Conservation (phyloP, 2,797 vertebrate genomes). For the Centropyge bicolor region DNA sequence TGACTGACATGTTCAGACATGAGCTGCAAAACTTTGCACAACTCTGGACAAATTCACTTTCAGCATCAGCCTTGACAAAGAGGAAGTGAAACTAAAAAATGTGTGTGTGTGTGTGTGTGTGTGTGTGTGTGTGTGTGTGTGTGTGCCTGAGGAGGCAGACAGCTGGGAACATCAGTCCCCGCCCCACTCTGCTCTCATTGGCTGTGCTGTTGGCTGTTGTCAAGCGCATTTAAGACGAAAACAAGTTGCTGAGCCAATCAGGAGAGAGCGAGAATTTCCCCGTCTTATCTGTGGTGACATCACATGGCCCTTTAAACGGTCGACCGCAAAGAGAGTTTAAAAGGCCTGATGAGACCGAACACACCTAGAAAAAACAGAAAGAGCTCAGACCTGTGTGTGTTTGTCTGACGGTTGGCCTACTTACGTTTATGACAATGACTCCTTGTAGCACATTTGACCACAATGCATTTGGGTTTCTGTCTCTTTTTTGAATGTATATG, state of each 20-base stretch:
- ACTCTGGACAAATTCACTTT: conserved; percentile 22
- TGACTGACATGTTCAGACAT: conserved; percentile 19
- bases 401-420: conserved; percentile 13
- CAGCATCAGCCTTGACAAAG: conserved; percentile 53
- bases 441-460: neutral
- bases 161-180: conserved; percentile 64
- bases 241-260: conserved; percentile 77
- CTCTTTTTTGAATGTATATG: conserved; percentile 1
- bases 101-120: conserved; percentile 29
- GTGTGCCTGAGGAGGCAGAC: conserved; percentile 36
- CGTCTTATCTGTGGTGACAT: conserved; percentile 75
- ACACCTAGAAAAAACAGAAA: conserved; percentile 21
- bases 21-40: conserved; percentile 22
- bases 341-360: conserved; percentile 51
- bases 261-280: conserved; percentile 59
- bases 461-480: neutral
- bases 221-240: conserved; percentile 68
- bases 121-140: conserved; percentile 26
- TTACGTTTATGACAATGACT: conserved; percentile 22
- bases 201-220: conserved; percentile 80
- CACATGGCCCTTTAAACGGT: conserved; percentile 78
- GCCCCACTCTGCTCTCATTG: conserved; percentile 76
- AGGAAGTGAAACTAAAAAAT: conserved; percentile 75
- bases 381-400: neutral
- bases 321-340: conserved; percentile 76